These are phyloP conservation scores for Centropus bengalensis DNA, from an alignment of 2,113 vertebrate species.

Conservation along the genomic window DNA sequence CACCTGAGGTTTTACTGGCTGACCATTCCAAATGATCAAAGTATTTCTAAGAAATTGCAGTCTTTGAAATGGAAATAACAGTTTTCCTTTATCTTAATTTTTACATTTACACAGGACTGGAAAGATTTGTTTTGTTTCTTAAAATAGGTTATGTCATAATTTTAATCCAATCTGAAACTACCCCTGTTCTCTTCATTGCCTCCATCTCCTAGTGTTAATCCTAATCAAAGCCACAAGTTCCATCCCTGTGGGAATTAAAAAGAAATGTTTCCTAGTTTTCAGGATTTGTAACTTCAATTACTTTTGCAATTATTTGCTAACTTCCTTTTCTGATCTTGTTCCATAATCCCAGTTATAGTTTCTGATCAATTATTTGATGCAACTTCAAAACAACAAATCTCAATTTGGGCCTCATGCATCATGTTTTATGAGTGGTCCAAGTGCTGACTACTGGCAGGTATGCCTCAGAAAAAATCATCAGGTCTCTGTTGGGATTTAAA, in stretches of 20 bases:
- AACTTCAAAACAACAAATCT: constrained; percentile 73
- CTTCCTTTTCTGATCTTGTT: constrained; percentile 75
- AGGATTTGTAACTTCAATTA: constrained; percentile 77
- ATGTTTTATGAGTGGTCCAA: constrained; percentile 12
- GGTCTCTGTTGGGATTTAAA: constrained; percentile 27
- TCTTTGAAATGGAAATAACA: constrained; percentile 64
- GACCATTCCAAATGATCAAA: constrained; percentile 50
- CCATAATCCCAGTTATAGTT: constrained; percentile 75
- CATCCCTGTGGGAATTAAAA: constrained; percentile 67
- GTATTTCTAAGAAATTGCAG: constrained; percentile 20
- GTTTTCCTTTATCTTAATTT: constrained; percentile 3
- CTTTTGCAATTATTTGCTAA: constrained; percentile 78
- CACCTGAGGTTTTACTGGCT: background rate
- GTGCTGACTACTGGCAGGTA: constrained; percentile 8
- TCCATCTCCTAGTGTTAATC: constrained; percentile 58
- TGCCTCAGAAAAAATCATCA: constrained; percentile 43
- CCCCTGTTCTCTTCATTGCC: background rate
- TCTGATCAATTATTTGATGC: constrained; percentile 81
- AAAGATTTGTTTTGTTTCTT: background rate
- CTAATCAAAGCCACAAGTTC: constrained; percentile 56
- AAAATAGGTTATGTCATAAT: background rate
- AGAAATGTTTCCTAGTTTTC: constrained; percentile 66
- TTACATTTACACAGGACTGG: background rate
- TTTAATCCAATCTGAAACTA: constrained; percentile 33
- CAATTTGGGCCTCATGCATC: constrained; percentile 2